These are phyloP conservation scores for Nerophis ophidion DNA, from an alignment of 2,113 vertebrate species.

Conservation along the genomic window DNA sequence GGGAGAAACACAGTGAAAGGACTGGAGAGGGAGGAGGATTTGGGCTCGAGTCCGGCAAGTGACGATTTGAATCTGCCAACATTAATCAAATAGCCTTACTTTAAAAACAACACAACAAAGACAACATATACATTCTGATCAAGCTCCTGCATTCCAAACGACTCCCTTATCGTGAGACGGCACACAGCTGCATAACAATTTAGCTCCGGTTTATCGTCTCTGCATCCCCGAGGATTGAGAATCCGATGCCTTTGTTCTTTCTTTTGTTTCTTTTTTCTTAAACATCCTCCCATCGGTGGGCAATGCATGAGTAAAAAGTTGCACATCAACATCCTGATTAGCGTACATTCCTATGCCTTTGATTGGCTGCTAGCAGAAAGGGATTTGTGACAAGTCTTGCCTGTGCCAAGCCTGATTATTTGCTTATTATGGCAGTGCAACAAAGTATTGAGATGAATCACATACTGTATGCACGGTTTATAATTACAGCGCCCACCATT, in stretches of 20 bases:
- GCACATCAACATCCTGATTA: too few species aligned
- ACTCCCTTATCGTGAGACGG: slow-evolving; percentile 1
- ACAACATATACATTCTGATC: neutral
- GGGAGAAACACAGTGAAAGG: too few species aligned
- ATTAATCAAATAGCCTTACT: too few species aligned
- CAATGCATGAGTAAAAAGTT: neutral
- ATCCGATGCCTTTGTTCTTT: neutral
- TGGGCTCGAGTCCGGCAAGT: too few species aligned
- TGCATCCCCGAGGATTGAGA: slow-evolving; percentile 3
- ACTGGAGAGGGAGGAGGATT: too few species aligned
- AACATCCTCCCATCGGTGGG: neutral
- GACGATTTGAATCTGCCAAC: too few species aligned
- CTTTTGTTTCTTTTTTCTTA: slow-evolving; percentile 11
- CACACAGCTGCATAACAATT: neutral
- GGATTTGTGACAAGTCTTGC: slow-evolving; percentile 21
- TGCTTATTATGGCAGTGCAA: neutral
- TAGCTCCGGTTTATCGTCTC: slow-evolving; percentile 6
- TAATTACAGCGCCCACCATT: slow-evolving; percentile 7
- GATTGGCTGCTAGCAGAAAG: slow-evolving; percentile 19
- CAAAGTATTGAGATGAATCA: too few species aligned
- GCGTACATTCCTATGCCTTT: neutral
- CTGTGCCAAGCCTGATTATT: slow-evolving; percentile 14
- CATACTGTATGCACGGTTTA: neutral
- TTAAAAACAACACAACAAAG: neutral
- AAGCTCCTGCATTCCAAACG: neutral